These are phyloP conservation scores for Pissodes strobi DNA, from an alignment of 1,140 invertebrate species.

Conservation along the genomic window DNA sequence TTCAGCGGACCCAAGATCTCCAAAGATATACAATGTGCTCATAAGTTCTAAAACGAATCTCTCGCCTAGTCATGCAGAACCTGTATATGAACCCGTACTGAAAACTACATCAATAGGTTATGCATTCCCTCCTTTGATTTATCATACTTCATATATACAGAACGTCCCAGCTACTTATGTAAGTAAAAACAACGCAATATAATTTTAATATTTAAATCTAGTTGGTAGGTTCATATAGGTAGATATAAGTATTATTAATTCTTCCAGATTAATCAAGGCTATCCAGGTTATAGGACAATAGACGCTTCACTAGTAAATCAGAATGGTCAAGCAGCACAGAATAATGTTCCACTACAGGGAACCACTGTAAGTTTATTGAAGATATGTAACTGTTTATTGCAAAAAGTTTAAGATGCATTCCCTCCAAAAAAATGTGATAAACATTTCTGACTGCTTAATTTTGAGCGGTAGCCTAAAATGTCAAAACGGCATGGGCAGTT, in stretches of 20 bases:
- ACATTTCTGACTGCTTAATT: too few relatives aligned
- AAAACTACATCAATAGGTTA: constrained; percentile 64
- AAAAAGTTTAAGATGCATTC: too few relatives aligned
- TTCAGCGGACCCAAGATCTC: constrained; percentile 53
- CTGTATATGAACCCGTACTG: constrained; percentile 71
- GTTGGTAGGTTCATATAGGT: too few relatives aligned
- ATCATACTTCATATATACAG: constrained; percentile 29
- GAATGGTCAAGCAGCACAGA: too few relatives aligned
- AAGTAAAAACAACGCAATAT: too few relatives aligned
- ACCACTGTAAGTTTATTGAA: too few relatives aligned
- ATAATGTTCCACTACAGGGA: too few relatives aligned
- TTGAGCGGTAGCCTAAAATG: too few relatives aligned
- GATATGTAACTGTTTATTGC: too few relatives aligned
- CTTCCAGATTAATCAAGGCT: background rate
- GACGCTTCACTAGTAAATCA: background rate
- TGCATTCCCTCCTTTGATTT: constrained; percentile 56
- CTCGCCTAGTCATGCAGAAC: constrained; percentile 72
- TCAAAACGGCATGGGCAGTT: too few relatives aligned
- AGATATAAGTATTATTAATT: too few relatives aligned
- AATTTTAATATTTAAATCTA: background rate
- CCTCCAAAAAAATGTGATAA: too few relatives aligned
- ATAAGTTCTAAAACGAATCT: constrained; percentile 76
- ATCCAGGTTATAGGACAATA: background rate
- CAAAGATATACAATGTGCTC: constrained; percentile 77
- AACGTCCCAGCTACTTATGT: constrained; percentile 11